Evolutionary conservation across 2,888 invertebrate genomes (phyloP).

Genomic region (Gibbula magus): DNA sequence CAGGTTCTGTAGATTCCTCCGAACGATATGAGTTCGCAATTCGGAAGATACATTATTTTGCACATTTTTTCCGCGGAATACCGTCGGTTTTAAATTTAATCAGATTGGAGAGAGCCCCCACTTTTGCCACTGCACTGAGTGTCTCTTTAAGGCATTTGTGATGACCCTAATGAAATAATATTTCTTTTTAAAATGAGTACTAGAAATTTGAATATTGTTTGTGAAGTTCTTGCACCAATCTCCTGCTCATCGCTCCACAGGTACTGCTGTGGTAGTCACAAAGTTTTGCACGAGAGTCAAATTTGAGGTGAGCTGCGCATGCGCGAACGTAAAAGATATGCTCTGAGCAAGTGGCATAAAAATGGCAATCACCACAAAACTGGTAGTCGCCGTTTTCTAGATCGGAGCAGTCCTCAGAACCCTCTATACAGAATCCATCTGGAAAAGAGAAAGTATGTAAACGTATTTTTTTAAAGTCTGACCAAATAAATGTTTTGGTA

Average conservation of each 20-base stretch:
- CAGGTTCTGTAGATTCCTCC: no score
- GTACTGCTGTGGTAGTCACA: conserved; percentile 50
- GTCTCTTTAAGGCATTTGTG: no score
- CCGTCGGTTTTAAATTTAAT: no score
- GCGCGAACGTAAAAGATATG: conserved; percentile 51
- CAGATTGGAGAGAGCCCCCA: no score
- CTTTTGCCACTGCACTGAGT: no score
- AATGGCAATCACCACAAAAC: conserved; percentile 54
- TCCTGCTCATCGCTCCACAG: conserved; percentile 26
- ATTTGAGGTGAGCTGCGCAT: conserved; percentile 49
- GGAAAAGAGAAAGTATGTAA: neutral
- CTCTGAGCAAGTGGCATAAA: conserved; percentile 54
- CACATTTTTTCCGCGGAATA: no score
- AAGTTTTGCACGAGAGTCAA: conserved; percentile 39
- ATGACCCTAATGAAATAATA: no score
- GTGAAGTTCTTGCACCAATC: neutral
- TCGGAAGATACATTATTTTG: no score
- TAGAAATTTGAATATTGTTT: no score
- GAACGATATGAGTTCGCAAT: no score
- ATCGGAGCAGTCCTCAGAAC: conserved; percentile 41
- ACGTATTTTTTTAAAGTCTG: neutral
- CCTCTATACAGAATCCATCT: conserved; percentile 36
- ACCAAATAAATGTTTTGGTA: no score
- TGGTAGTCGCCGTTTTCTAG: conserved; percentile 52
- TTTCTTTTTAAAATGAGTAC: no score